Percentiles rank a stretch among this genome's conserved stretches.
Evolutionary conservation across 2,113 vertebrate species (phyloP).

Genomic region (Microcebus lehilahytsara): DNA sequence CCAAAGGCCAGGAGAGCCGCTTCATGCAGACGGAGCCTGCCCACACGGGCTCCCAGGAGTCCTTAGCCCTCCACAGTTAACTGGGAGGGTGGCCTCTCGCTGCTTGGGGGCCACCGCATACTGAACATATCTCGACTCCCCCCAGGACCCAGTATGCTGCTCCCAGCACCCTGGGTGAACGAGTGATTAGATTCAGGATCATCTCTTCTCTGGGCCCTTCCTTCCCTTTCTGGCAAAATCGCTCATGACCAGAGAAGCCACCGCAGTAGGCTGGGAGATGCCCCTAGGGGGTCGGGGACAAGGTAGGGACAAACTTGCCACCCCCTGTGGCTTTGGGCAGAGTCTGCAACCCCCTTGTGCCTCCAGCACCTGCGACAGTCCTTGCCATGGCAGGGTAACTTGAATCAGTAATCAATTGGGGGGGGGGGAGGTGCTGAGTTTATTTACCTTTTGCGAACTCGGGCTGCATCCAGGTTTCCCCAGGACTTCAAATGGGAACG

Average conservation of each 20-base stretch:
- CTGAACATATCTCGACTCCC: rapidly evolving
- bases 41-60: neutral
- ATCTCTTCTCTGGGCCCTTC: neutral
- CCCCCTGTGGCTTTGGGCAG: neutral
- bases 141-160: rapidly evolving
- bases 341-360: rapidly evolving
- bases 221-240: neutral
- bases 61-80: neutral
- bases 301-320: neutral
- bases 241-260: neutral
- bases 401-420: rapidly evolving
- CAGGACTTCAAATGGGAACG: no score
- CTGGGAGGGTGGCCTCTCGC: neutral
- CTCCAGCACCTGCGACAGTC: neutral
- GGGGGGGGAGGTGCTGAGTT: neutral
- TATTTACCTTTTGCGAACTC: neutral
- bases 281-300: neutral
- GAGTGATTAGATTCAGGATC: no score
- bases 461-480: neutral
- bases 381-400: neutral
- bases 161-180: rapidly evolving
- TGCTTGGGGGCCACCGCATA: neutral
- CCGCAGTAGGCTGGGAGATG: no score
- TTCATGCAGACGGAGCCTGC: neutral
- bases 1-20: neutral